Evolutionary conservation across 2,888 invertebrate genomes (phyloP), one percentile per base, ranked within the genome.

Genomic region (Oscheius myriophilus): DNA sequence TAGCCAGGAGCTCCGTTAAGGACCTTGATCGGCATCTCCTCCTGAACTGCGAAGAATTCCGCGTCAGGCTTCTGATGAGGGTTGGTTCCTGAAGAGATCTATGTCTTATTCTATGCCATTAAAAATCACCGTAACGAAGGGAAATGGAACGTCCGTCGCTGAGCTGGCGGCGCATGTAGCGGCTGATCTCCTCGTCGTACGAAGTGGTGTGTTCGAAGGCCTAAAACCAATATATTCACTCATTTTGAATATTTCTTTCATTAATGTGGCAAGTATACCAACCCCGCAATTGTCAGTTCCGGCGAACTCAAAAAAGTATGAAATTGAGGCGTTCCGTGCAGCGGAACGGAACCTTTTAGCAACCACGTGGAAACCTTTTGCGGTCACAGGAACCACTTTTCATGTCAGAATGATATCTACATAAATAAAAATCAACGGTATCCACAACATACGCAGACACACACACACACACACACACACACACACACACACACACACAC

Each of bases 161-260:
- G 87, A 93, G 96, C 87, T 95, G 92, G 86, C 92, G 92, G 14
- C 96, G 92, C 90, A 96, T 96, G 87, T 94, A 97, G 87, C 96
- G 93, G 0, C 95, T 92, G 82, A 98, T 97, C 46, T 94, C 93
- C 65, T 91, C 90, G 88, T 98, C 97, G 87, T 98, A 98, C 67
- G 93, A 92, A 0, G 95, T 92, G 0, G 97, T 98, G 87, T 96
- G 95, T 1, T 94, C 95, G 87, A 98, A 98, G 0, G 97, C 97
- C 89, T 96, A 94, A 23, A 68, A 67, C 14, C n/a, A 16, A 18
- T 16, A 2, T 12, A 42, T 49, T 49, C 49, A 49, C n/a, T n/a
- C n/a, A 49, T 9, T 3, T 18, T 2, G 3, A 18, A 18, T 6
- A 49, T 49, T 18, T 9, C 49, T 9, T 33, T 33, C 33, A 6